Conservation (phyloP, 2,888 invertebrate genomes). For the Cantharis nigra region DNA sequence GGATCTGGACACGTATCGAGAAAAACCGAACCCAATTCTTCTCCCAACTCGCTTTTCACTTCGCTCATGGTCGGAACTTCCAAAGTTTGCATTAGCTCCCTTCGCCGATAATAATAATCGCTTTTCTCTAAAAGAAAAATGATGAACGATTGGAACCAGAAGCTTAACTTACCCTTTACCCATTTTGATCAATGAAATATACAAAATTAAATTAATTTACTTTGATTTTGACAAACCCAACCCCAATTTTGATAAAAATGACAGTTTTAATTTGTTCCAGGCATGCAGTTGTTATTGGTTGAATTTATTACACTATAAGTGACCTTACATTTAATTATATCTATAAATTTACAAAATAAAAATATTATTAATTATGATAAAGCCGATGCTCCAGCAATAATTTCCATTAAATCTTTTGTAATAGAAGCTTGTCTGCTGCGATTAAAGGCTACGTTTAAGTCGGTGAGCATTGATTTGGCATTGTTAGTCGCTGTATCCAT, state of each 20-base stretch:
- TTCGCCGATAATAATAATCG: slow-evolving; percentile 40
- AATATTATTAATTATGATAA: background rate
- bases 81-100: slow-evolving; percentile 34
- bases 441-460: background rate
- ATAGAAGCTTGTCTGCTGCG: background rate
- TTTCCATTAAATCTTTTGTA: background rate
- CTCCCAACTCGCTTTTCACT: slow-evolving; percentile 46
- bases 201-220: background rate
- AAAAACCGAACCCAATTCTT: slow-evolving; percentile 47
- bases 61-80: slow-evolving; percentile 51
- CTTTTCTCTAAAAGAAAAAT: slow-evolving; percentile 36
- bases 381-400: background rate
- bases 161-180: background rate
- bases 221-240: background rate
- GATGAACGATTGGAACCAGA: background rate
- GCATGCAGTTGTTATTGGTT: background rate
- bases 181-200: background rate
- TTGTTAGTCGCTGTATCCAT: background rate
- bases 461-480: background rate
- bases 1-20: slow-evolving; percentile 46
- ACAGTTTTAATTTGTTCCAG: background rate
- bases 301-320: background rate
- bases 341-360: background rate
- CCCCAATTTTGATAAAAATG: background rate
- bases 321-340: background rate